phyloP scores from a whole-genome alignment of 2,888 invertebrate genomes.

The Heliconius cydno region DNA sequence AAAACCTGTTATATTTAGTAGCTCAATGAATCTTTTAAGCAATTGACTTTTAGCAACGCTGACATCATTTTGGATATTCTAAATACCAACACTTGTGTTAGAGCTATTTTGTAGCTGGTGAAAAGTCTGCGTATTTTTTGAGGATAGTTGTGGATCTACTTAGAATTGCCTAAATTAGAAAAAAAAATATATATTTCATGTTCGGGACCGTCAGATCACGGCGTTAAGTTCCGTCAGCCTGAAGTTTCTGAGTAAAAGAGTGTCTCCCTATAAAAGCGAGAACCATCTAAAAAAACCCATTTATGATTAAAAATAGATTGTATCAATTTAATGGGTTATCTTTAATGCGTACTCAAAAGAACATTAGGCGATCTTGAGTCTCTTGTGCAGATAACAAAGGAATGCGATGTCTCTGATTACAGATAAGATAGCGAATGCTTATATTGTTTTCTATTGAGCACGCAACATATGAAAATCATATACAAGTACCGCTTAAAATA shows the following conservation, averaged over 20 bases:
- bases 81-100: background rate
- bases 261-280: too few species aligned
- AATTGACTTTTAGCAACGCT: slow-evolving; percentile 42
- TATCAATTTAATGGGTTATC: slow-evolving; percentile 65
- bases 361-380: slow-evolving; percentile 68
- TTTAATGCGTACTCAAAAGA: slow-evolving; percentile 70
- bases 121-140: background rate
- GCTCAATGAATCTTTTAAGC: slow-evolving; percentile 41
- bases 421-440: slow-evolving; percentile 69
- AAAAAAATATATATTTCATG: too few species aligned
- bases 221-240: too few species aligned
- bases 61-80: slow-evolving; percentile 39
- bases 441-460: slow-evolving; percentile 72
- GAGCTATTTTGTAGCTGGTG: background rate
- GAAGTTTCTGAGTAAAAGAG: too few species aligned
- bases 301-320: slow-evolving; percentile 62
- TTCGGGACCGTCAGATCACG: too few species aligned
- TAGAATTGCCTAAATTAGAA: background rate
- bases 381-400: slow-evolving; percentile 68
- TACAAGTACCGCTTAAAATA: slow-evolving; percentile 38
- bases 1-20: slow-evolving; percentile 33
- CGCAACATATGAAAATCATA: slow-evolving; percentile 52
- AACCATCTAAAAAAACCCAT: background rate
- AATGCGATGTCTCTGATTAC: slow-evolving; percentile 70
- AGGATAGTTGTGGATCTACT: background rate